A percentile compares a stretch with the other conserved stretches of the same genome.
Conservation (phyloP, 2,797 vertebrate species). For the Typhlichthys eigenmanni region DNA sequence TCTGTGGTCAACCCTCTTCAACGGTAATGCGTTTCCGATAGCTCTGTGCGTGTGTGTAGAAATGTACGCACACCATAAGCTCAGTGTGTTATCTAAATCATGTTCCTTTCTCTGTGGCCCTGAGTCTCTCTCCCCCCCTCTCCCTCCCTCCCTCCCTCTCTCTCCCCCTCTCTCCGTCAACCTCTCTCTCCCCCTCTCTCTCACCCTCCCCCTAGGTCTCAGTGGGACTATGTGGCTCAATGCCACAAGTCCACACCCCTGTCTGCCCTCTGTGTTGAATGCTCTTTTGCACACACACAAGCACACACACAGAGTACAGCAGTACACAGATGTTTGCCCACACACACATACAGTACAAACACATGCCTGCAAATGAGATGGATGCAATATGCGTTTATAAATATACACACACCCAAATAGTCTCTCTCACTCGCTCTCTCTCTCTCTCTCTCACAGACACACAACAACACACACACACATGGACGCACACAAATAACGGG, state of each 20-base stretch:
- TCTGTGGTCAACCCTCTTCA: conserved; percentile 63
- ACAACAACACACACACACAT: conserved; percentile 36
- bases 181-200: conserved; percentile 32
- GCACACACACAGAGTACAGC: conserved; percentile 23
- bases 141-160: conserved; percentile 34
- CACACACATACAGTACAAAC: conserved; percentile 35
- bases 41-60: conserved; percentile 13
- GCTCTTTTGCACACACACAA: conserved; percentile 26
- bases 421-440: conserved; percentile 26
- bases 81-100: conserved; percentile 75
- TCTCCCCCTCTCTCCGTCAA: conserved; percentile 11
- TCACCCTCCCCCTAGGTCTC: conserved; percentile 56
- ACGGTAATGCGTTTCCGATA: conserved; percentile 66
- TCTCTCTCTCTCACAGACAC: conserved; percentile 1
- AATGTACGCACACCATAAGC: conserved; percentile 54
- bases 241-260: conserved; percentile 60
- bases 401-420: conserved; percentile 33
- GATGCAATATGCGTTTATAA: conserved; percentile 23
- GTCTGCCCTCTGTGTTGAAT: conserved; percentile 4
- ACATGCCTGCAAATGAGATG: conserved; percentile 38
- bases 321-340: conserved; percentile 26
- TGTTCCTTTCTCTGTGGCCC: conserved; percentile 58
- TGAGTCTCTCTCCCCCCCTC: conserved; percentile 31
- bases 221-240: conserved; percentile 69
- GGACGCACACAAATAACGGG: conserved; percentile 32